Base-by-base conservation (phyloP, 2,888 invertebrate species). In the Cataglyphis cursor region DNA sequence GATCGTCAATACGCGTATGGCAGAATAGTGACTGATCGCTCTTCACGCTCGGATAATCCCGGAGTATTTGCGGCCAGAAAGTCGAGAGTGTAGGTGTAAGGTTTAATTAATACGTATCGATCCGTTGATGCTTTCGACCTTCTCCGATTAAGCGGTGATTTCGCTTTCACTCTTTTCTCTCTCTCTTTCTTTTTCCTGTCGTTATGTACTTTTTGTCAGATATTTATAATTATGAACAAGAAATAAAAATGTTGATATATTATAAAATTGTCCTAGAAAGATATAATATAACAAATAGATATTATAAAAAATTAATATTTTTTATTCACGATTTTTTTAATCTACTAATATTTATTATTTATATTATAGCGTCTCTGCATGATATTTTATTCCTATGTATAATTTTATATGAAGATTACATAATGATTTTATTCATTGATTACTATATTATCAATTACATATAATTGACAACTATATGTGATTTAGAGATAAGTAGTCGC, bases 11-110 rank as follows among this genome's bases (percentile, higher is more conserved):
- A 51, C 80, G 72, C 72, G 87, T 80, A 83, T 89, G 89, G 83
- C 89, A 82, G 85, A 51, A 89, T 90, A 87, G 88, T 90, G 91
- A 92, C 88, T 89, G 92, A 92, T 93, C 92, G 92, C 88, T 91
- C 89, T 90, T 88, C 85, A 87, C 83, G 88, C 88, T 82, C 83
- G 87, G 80, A 88, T 90, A 89, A 90, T 90, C 90, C 89, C 59
- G 61, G 68, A 76, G 87, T 75, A 78, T 86, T 87, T 68, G 84
- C 81, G 73, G 85, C 81, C 51, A 41, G 81, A 72, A 80, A 51
- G 59, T 51, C 48, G 83, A 38, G 76, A 73, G 57, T 66, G 65
- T 38, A 57, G 62, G 61, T 59, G 68, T 61, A 72, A 76, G 41
- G 78, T 68, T 81, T 81, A 86, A 90, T 90, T 89, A 87, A 90